These are phyloP conservation scores for Phoxinus phoxinus DNA, from an alignment of 2,113 vertebrate species.

Conservation along the genomic window DNA sequence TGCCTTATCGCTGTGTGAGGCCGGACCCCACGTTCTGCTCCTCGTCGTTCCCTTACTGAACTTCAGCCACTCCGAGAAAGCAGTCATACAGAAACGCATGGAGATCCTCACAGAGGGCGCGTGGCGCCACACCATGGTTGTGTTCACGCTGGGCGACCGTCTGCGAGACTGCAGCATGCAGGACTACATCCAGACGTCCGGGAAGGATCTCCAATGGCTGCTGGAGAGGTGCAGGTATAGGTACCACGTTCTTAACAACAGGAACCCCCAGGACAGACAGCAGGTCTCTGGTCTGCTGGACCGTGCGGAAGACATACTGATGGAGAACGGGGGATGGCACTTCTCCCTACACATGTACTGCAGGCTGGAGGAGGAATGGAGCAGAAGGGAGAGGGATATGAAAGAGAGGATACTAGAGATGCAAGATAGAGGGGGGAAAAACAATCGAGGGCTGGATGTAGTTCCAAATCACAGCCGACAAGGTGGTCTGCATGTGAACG, in stretches of 20 bases:
- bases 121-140: conserved; percentile 64
- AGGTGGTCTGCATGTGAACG: not conserved
- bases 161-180: conserved; percentile 49
- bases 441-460: not conserved
- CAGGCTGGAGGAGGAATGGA: conserved; percentile 64
- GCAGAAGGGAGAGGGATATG: conserved; percentile 59
- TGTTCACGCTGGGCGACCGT: conserved; percentile 66
- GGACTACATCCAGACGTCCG: conserved; percentile 58
- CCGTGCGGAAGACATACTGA: conserved; percentile 60
- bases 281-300: conserved; percentile 62
- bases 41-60: conserved; percentile 39
- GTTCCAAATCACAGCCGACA: not conserved
- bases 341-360: conserved; percentile 66
- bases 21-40: conserved; percentile 41
- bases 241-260: conserved; percentile 60
- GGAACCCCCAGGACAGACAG: conserved; percentile 45
- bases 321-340: conserved; percentile 64
- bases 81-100: conserved; percentile 51
- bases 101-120: conserved; percentile 59
- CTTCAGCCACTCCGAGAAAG: conserved; percentile 13
- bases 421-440: conserved; percentile 28
- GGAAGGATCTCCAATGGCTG: conserved; percentile 55
- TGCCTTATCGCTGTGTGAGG: conserved; percentile 29
- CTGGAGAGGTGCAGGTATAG: conserved; percentile 57
- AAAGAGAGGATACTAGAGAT: conserved; percentile 45